Evolutionary conservation across 2,888 invertebrate species (phyloP), one percentile per base, ranked within the genome.

Genomic region (Orthosia gracilis): DNA sequence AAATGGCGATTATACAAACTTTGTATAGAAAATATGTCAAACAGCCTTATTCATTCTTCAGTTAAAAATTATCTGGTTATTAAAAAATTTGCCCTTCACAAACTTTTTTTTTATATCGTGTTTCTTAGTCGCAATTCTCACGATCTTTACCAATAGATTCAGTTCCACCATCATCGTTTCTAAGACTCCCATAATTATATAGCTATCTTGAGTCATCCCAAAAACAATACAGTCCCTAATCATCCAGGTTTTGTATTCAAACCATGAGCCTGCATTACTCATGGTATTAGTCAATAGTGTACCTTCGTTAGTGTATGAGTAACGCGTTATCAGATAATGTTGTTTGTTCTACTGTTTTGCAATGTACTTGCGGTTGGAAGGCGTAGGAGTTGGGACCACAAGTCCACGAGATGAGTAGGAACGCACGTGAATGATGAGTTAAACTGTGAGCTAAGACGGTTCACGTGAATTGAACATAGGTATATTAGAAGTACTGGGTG

Each of bases 281-380:
- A 91, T 71, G 73, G 67, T 57, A 82, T 75, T 89, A 88, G 80
- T 87, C 86, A 87, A 65, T 68, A 54, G 54, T 80, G 70, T 78
- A 73, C 73, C 76, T 17, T 23, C 45, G 66, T 40, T 23, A 17
- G 61, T 31, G 31, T 64, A 55, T 92, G 93, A 92, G 89, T 92
- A 92, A 92, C 75, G 73, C 69, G 17, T 50, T 91, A 92, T 92
- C 91, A 76, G 93, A 92, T 93, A 92, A 92, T 66, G 70, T 84
- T 91, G 89, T 89, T 89, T 88, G 88, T 78, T 78, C 79, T 90
- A 88, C 89, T 86, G 91, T 89, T 91, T 92, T 86, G 86, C 73
- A 82, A 84, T 66, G 62, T 68, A 57, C 69, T 66, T 79, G 82
- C 70, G 81, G 79, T 84, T 83, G 74, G 74, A 71, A 74, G 69